Conservation (phyloP, 2,888 invertebrate species). For the Adelphocoris suturalis region DNA sequence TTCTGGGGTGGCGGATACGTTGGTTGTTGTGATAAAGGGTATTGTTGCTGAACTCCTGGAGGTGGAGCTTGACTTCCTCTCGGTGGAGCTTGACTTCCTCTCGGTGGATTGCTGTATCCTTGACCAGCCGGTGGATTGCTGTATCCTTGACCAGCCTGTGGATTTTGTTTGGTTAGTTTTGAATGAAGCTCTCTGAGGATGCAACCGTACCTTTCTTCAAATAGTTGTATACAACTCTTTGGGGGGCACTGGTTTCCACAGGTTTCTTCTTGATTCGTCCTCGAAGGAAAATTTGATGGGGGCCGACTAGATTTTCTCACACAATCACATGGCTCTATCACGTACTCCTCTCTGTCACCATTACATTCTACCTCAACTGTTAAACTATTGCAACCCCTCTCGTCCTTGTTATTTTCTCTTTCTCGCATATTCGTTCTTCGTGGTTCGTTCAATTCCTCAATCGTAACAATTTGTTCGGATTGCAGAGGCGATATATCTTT, state of each 20-base stretch:
- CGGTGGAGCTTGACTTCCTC: no score
- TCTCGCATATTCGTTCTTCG: background rate
- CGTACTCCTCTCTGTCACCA: conserved; percentile 13
- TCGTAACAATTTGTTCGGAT: background rate
- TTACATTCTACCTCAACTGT: conserved; percentile 29
- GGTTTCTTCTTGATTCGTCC: background rate
- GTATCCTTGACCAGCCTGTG: no score
- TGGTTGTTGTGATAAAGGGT: background rate
- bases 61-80: no score
- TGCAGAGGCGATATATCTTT: background rate
- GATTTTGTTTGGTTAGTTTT: background rate
- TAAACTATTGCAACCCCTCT: background rate
- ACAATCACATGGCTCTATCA: conserved; percentile 13
- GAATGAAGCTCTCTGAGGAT: conserved; percentile 43
- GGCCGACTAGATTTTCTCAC: background rate
- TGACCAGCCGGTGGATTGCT: no score
- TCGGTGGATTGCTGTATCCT: no score
- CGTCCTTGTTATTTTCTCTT: background rate
- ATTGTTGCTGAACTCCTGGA: background rate
- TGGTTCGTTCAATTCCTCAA: background rate
- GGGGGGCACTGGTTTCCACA: background rate
- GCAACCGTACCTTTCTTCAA: conserved; percentile 42
- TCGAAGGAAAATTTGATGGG: background rate
- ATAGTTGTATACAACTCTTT: conserved; percentile 1
- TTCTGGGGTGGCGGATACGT: background rate